Evolutionary conservation across 2,113 vertebrate species (phyloP).

Genomic region (rabbit (Oryctolagus cuniculus)): mOryCun1.1 NC_091436.1:162128501-162129000

Average conservation of each 20-base stretch:
- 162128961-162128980: conserved; percentile 32
- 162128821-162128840: not conserved
- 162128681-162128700: conserved; percentile 12
- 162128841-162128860: not conserved
- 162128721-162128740: rapidly evolving
- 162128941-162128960: not conserved
- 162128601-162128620: conserved; percentile 55
- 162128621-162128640: conserved; percentile 36
- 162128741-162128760: not conserved
- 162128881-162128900: not conserved
- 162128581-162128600: conserved; percentile 37
- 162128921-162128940: conserved; percentile 11
- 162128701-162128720: not conserved
- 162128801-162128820: not conserved
- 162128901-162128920: not conserved
- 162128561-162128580: not conserved
- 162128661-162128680: not conserved
- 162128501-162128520: not conserved
- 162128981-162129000: not conserved
- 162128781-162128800: not conserved
- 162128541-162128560: not conserved
- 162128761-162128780: not conserved
- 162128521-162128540: not conserved
- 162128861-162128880: conserved; percentile 1
- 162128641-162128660: not conserved